These are phyloP conservation scores for Peromyscus melanophrys DNA, from an alignment of 2,797 vertebrate species.

Conservation along the genomic window DNA sequence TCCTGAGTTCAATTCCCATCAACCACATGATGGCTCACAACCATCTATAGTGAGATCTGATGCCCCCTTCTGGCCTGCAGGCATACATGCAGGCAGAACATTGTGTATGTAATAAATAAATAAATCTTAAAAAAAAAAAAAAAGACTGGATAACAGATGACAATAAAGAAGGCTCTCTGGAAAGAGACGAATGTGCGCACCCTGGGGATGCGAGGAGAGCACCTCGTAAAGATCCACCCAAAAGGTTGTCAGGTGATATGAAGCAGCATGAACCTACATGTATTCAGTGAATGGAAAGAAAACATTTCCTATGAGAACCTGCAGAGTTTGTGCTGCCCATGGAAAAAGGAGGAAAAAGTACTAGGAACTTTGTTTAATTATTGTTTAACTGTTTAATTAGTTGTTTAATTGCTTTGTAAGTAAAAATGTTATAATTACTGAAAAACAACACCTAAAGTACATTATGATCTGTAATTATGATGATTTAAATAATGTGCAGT, in stretches of 20 bases:
- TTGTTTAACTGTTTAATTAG: not conserved
- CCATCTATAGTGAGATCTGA: too few species aligned
- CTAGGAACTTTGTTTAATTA: not conserved
- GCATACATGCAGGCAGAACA: too few species aligned
- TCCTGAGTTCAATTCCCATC: too few species aligned
- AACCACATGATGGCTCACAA: too few species aligned
- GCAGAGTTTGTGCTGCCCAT: not conserved
- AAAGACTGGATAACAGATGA: not conserved
- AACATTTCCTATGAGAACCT: not conserved
- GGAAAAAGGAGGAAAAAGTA: not conserved
- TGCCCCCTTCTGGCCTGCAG: too few species aligned
- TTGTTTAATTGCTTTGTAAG: not conserved
- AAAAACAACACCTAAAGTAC: not conserved
- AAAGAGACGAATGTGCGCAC: not conserved
- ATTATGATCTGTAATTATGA: not conserved
- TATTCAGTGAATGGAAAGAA: not conserved
- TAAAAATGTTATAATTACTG: not conserved
- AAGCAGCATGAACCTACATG: not conserved
- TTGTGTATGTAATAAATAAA: too few species aligned
- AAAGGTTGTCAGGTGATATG: not conserved
- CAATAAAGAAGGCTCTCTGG: not conserved
- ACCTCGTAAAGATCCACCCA: not conserved
- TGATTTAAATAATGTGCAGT: not conserved
- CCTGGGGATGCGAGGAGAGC: not conserved
- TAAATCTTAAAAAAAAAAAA: too few species aligned